Conservation (phyloP, 1,140 invertebrate genomes). For the Dendroctonus ponderosae region DNA sequence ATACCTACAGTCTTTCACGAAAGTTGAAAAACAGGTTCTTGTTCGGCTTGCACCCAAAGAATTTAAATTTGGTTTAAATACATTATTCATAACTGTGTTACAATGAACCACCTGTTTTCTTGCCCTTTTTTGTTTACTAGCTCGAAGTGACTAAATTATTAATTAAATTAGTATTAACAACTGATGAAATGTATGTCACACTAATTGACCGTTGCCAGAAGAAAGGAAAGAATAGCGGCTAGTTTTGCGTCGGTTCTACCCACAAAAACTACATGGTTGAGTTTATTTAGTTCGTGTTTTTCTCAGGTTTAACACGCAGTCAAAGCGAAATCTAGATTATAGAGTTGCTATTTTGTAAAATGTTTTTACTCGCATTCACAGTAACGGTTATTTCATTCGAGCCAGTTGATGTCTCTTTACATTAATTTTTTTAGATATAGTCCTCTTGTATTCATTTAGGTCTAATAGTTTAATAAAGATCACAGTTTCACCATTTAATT, state of each 20-base stretch:
- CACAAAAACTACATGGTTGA: no score
- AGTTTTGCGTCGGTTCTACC: background rate
- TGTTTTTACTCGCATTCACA: no score
- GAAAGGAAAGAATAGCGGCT: constrained; percentile 20
- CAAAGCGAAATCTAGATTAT: no score
- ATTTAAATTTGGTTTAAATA: constrained; percentile 35
- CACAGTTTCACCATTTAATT: no score
- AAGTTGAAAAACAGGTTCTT: constrained; percentile 29
- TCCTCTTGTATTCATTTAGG: no score
- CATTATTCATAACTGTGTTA: constrained; percentile 29
- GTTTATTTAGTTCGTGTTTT: no score
- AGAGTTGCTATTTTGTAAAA: no score
- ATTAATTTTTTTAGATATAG: no score
- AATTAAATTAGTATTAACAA: constrained; percentile 30
- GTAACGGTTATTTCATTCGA: no score
- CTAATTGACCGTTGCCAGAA: constrained; percentile 20
- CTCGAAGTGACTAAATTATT: constrained; percentile 16
- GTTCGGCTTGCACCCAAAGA: constrained; percentile 19
- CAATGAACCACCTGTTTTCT: constrained; percentile 31
- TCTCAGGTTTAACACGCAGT: no score
- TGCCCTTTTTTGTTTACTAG: constrained; percentile 29
- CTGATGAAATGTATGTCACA: constrained; percentile 22
- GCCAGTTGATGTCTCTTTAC: no score
- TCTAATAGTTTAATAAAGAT: no score
- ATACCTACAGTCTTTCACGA: constrained; percentile 21